Evolutionary conservation across 2,888 invertebrate species (phyloP).

Genomic region (Aphidoletes aphidimyza): DNA sequence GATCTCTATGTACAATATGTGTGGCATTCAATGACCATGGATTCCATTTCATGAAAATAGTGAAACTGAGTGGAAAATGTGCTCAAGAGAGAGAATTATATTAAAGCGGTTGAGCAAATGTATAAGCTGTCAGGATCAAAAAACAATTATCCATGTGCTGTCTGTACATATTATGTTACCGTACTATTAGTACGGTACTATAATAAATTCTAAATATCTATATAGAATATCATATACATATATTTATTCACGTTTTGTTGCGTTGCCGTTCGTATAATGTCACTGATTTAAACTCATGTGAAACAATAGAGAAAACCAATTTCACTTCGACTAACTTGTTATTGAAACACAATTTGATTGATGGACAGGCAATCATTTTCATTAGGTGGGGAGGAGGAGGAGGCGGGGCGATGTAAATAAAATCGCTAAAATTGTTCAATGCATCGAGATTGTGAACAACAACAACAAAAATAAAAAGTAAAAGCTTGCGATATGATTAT

Average conservation of each 20-base stretch:
- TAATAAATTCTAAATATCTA: too few species aligned
- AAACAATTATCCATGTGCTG: constrained; percentile 9
- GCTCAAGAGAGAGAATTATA: neutral
- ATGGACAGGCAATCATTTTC: constrained; percentile 4
- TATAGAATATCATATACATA: too few species aligned
- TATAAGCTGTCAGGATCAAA: constrained; percentile 9
- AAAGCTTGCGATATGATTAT: neutral
- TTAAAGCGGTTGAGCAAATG: neutral
- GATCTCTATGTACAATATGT: too few species aligned
- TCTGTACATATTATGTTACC: too few species aligned
- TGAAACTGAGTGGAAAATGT: neutral
- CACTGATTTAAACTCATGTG: neutral
- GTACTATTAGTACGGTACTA: too few species aligned
- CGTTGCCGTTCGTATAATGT: neutral
- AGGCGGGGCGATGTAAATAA: too few species aligned
- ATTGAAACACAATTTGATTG: constrained; percentile 32
- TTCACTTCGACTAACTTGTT: neutral
- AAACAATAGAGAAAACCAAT: constrained; percentile 22
- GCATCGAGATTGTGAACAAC: neutral
- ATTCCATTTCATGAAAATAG: neutral
- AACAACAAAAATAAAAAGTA: too few species aligned
- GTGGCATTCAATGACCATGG: too few species aligned
- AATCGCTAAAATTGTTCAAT: neutral
- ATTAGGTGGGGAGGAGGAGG: neutral
- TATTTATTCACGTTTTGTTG: neutral